Conservation (phyloP, 1,140 invertebrate genomes). For the Mamestra configurata region DNA sequence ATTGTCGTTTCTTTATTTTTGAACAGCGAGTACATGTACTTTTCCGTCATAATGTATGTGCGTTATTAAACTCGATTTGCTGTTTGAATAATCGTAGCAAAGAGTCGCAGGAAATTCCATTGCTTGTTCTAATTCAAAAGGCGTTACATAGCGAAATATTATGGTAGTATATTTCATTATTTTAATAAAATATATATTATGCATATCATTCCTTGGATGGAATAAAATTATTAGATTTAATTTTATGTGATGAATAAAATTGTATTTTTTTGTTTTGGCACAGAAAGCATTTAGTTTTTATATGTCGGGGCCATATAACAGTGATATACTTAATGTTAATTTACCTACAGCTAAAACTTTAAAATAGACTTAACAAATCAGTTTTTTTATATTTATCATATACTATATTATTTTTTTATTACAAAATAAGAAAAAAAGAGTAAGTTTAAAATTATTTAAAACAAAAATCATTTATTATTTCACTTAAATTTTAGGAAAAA, state of each 20-base stretch:
- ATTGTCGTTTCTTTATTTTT: not conserved
- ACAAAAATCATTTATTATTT: no score
- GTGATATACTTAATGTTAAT: slow-evolving; percentile 63
- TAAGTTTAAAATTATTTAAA: not conserved
- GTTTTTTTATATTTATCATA: not conserved
- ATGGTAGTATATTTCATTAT: slow-evolving; percentile 29
- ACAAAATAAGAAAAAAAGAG: not conserved
- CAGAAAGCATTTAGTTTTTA: slow-evolving; percentile 59
- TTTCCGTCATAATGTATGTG: slow-evolving; percentile 23
- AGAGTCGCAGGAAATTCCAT: not conserved
- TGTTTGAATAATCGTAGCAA: slow-evolving; percentile 29
- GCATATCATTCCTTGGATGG: slow-evolving; percentile 68
- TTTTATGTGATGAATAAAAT: slow-evolving; percentile 41
- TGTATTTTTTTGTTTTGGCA: slow-evolving; percentile 50
- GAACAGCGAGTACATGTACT: not conserved
- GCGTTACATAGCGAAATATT: not conserved
- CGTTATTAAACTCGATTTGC: not conserved
- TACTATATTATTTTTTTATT: not conserved
- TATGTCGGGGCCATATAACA: slow-evolving; percentile 68
- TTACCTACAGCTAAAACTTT: slow-evolving; percentile 21
- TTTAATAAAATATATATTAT: slow-evolving; percentile 53
- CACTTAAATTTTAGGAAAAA: no score
- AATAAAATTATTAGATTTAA: slow-evolving; percentile 56
- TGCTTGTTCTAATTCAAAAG: slow-evolving; percentile 8
- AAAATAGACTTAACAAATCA: slow-evolving; percentile 9